Evolutionary conservation across 2,888 invertebrate genomes (phyloP), one percentile per base, ranked within the genome.

Genomic region (Alloplasta piceator): DNA sequence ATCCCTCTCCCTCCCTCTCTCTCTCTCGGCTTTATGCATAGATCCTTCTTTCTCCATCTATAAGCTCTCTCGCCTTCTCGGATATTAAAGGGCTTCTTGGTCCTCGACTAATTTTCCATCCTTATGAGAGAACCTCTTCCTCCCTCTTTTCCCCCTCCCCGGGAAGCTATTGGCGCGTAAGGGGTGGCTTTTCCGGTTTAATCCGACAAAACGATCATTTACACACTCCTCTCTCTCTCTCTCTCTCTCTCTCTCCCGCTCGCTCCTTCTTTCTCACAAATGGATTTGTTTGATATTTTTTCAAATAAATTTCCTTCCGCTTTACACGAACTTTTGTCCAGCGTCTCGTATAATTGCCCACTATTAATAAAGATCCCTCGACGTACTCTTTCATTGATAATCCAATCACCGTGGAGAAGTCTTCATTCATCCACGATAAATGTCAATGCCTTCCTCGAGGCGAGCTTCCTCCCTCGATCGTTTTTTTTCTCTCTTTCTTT

Each of bases 71-170:
- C 55, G 67, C 43, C 26, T 26, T 77, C 64, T 81, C 84, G 80
- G 86, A 89, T 89, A 89, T 89, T 89, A 89, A 89, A 88, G 87
- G 84, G 85, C 88, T 85, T 87, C 72, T 67, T 16, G 85, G 83
- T 86, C 85, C 85, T 84, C 83, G 82, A 86, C 89, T 88, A 89
- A 90, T 89, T 89, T 88, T 87, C 85, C 78, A 83, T 78, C 63
- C 58, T 26, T 55, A 60, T 41, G 63, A 56, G 70, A 79, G 68
- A 71, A 60, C 48, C 55, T 60, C 41, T 68, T 39, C 6, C 39
- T 50, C 26, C 26, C 46, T 56, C 56, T 56, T 14, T 7, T 16
- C 4, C n/a, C 43, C 7, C 43, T 26, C 46, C 16, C 26, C 16
- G 9, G 56, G 72, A 78, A 38, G 73, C 60, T 61, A 26, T 26